Conservation (phyloP, 1,140 invertebrate species). For the Venturia canescens region DNA sequence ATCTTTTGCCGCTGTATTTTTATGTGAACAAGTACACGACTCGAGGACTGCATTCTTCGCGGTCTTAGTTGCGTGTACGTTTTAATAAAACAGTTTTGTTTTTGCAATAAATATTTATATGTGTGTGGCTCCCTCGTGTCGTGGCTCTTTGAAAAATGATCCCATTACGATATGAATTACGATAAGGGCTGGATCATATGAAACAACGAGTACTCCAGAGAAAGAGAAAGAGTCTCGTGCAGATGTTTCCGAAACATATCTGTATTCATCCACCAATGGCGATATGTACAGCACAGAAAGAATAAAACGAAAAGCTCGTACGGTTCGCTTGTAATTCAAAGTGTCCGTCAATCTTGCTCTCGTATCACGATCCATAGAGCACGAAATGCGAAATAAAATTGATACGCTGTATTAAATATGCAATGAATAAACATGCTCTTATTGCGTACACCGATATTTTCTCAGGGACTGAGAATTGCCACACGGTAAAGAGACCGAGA, state of each 20-base stretch:
- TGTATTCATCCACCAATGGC: neutral
- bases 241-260: neutral
- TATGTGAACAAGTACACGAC: conserved; percentile 4
- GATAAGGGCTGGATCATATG: conserved; percentile 31
- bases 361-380: neutral
- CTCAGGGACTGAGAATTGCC: too few species aligned
- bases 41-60: neutral
- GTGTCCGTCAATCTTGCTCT: conserved; percentile 20
- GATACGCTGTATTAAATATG: neutral
- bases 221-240: neutral
- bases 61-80: neutral
- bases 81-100: neutral
- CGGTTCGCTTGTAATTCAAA: neutral
- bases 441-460: too few species aligned
- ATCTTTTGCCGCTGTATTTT: conserved; percentile 10
- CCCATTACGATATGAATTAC: conserved; percentile 34
- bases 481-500: too few species aligned
- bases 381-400: neutral
- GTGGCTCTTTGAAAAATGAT: conserved; percentile 25
- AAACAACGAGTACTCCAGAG: neutral
- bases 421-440: neutral
- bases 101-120: neutral
- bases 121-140: neutral
- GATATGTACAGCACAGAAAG: neutral
- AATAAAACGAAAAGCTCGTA: neutral